Evolutionary conservation across 2,113 vertebrate species (phyloP), one percentile per base, ranked within the genome.

Genomic region (Alectura lathami): DNA sequence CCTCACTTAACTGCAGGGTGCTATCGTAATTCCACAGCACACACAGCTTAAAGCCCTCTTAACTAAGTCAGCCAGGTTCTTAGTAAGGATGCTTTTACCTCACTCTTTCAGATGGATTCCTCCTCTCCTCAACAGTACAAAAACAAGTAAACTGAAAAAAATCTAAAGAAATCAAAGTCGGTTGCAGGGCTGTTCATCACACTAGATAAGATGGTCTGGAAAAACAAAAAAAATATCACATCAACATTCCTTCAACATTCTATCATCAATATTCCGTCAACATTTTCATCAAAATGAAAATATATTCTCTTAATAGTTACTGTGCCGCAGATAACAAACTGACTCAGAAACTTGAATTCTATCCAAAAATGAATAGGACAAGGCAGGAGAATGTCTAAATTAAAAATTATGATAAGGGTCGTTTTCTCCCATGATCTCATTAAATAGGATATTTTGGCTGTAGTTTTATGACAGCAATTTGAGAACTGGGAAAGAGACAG

Each of bases 341-440:
- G 76, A 97, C 60, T 94, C 93, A 93, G 48, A 95, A 90, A 68
- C 29, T 93, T 95, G 93, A 86, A 80, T 77, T 48, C 56, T 13
- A 83, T 76, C 94, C 95, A 95, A 36, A 90, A 93, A 79, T n/a
- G 9, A 83, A 72, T 45, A 17, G 34, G n/a, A 36, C n/a, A 8
- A 73, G 13, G 36, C 1, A 23, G 22, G 9, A 90, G 14, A 72
- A 8, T 38, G 18, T 75, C 43, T 84, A 94, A 88, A 91, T 53
- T 4, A 81, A 93, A 94, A 89, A 60, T 29, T 78, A 83, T 83
- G 90, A 91, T 94, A 95, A 83, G 53, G 38, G 48, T 40, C 81
- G 62, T 79, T 92, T 95, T 93, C n/a, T 96, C 62, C 86, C 80
- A 91, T 93, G 92, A 92, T 66, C 73, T 96, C 86, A 87, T 89